Conservation (phyloP, 2,888 invertebrate genomes). For the Xylota sylvarum region DNA sequence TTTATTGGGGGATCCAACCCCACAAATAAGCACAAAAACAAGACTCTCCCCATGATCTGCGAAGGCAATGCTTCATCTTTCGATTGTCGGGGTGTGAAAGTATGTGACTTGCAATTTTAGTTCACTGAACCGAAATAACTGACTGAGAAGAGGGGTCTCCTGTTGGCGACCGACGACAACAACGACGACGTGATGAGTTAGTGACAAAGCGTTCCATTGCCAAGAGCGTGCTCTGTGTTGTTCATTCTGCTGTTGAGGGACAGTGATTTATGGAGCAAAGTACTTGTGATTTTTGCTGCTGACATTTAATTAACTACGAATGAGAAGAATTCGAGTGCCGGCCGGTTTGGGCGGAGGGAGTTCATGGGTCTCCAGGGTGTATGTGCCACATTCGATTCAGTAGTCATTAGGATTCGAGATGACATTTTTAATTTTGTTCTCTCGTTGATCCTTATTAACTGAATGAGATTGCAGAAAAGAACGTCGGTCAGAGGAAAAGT, state of each 20-base stretch:
- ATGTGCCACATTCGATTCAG: constrained; percentile 53
- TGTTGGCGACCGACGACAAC: constrained; percentile 38
- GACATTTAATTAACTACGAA: constrained; percentile 79
- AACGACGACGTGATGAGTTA: constrained; percentile 77
- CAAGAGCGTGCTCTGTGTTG: constrained; percentile 19
- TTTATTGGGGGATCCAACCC: constrained; percentile 23
- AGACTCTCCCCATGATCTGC: constrained; percentile 4
- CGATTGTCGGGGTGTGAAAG: constrained; percentile 78
- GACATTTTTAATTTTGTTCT: constrained; percentile 75
- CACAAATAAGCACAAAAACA: constrained; percentile 16
- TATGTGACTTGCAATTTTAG: constrained; percentile 80
- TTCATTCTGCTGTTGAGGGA: constrained; percentile 73
- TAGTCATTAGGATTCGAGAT: constrained; percentile 70
- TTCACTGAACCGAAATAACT: constrained; percentile 78
- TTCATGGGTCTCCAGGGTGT: constrained; percentile 65
- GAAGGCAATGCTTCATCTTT: constrained; percentile 56
- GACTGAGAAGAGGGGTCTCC: constrained; percentile 29
- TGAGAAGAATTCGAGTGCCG: constrained; percentile 45
- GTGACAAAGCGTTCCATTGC: constrained; percentile 77
- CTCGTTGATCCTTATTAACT: constrained; percentile 58
- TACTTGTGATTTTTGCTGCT: constrained; percentile 79
- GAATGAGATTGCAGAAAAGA: constrained; percentile 62
- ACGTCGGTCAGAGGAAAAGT: neutral
- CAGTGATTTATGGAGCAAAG: constrained; percentile 78
- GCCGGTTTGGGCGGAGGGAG: neutral